Percentiles rank a stretch among this genome's conserved stretches.
Evolutionary conservation across 2,888 invertebrate genomes (phyloP).

Genomic region (Dysmachus trigonus): DNA sequence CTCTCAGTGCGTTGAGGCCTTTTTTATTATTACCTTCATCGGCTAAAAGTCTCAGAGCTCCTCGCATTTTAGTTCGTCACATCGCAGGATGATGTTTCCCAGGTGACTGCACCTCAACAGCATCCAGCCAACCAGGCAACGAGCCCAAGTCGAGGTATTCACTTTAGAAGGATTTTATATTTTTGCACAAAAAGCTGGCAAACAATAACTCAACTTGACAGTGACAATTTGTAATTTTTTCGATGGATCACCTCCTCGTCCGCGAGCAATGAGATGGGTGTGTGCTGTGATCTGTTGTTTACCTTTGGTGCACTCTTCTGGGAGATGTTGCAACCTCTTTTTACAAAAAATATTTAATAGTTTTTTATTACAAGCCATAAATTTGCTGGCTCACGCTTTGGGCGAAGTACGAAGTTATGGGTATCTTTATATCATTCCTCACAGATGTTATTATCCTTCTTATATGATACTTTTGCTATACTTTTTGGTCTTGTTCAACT

Average conservation of each 20-base stretch:
- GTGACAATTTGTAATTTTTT: constrained; percentile 48
- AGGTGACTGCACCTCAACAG: background rate
- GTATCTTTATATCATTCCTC: background rate
- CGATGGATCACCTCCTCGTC: constrained; percentile 45
- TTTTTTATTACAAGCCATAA: background rate
- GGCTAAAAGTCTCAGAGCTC: background rate
- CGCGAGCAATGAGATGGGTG: constrained; percentile 43
- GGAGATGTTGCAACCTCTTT: background rate
- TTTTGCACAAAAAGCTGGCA: constrained; percentile 5
- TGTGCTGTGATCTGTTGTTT: background rate
- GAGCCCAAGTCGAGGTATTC: background rate
- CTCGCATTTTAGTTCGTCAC: background rate
- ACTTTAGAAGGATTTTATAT: constrained; percentile 3
- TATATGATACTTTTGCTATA: background rate
- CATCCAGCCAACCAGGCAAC: background rate
- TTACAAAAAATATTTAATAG: background rate
- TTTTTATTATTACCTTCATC: background rate
- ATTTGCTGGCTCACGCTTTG: background rate
- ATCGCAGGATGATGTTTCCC: constrained; percentile 8
- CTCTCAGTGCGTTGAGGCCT: background rate
- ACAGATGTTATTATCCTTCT: background rate
- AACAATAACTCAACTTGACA: constrained; percentile 48
- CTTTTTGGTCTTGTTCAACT: background rate
- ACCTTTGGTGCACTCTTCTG: background rate
- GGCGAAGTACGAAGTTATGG: background rate